Percentiles rank a stretch among this genome's conserved stretches.
Conservation (phyloP, 2,888 invertebrate species). For the Aspidapion aeneum region DNA sequence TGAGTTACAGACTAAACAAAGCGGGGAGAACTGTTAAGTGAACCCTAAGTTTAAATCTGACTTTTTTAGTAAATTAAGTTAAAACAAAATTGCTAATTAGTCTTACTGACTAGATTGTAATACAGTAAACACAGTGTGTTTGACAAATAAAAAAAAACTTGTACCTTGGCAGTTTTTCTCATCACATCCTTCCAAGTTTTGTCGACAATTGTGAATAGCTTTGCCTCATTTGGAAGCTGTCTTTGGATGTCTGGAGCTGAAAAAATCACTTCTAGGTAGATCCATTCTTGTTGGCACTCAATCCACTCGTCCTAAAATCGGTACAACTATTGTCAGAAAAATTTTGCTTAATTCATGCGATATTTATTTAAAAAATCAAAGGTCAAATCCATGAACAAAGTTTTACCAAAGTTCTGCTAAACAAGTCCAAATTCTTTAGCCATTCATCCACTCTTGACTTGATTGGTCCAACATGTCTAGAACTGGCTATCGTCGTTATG, state of each 20-base stretch:
- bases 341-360: too few relatives aligned
- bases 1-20: too few relatives aligned
- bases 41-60: too few relatives aligned
- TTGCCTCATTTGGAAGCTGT: constrained; percentile 86
- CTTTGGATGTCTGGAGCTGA: constrained; percentile 92
- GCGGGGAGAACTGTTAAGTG: too few relatives aligned
- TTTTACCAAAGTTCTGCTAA: constrained; percentile 73
- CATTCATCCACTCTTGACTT: constrained; percentile 80
- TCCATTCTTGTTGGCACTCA: constrained; percentile 88
- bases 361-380: too few relatives aligned
- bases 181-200: constrained; percentile 89
- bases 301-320: constrained; percentile 77
- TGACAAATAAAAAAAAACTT: neutral
- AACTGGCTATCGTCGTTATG: constrained; percentile 82
- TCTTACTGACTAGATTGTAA: too few relatives aligned
- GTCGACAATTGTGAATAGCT: constrained; percentile 81
- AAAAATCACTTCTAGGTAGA: constrained; percentile 92
- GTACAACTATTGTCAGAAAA: too few relatives aligned
- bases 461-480: constrained; percentile 82
- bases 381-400: too few relatives aligned
- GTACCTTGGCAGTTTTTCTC: constrained; percentile 73
- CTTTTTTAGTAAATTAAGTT: too few relatives aligned
- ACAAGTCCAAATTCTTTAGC: constrained; percentile 72
- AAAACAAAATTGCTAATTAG: too few relatives aligned
- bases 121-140: too few relatives aligned